Percentiles rank a stretch among this genome's conserved stretches.
These are phyloP conservation scores for Dicerorhinus sumatrensis DNA, from an alignment of 2,113 vertebrate genomes.

Conservation along the genomic window DNA sequence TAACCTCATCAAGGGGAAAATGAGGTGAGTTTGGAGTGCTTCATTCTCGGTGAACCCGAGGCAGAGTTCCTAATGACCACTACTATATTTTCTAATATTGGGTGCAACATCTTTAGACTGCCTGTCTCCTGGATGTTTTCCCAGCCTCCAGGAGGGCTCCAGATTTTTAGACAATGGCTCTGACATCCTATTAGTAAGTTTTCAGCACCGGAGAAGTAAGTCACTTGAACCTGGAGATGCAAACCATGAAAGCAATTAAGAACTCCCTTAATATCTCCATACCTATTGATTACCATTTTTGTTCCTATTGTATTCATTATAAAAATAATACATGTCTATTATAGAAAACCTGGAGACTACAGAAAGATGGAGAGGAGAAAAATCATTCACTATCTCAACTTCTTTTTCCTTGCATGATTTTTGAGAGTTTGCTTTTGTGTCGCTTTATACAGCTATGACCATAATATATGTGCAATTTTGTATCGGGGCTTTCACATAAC, in stretches of 20 bases:
- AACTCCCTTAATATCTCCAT: background rate
- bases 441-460: background rate
- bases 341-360: background rate
- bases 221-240: background rate
- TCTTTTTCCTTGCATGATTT: background rate
- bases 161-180: background rate
- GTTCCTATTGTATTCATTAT: background rate
- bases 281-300: background rate
- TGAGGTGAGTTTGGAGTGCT: background rate
- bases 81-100: slow-evolving; percentile 30
- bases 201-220: background rate
- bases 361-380: background rate
- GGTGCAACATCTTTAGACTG: background rate
- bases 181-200: background rate
- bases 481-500: background rate
- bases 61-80: background rate
- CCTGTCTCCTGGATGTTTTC: background rate
- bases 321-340: background rate
- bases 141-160: background rate
- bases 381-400: background rate
- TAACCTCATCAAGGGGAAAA: slow-evolving; percentile 16
- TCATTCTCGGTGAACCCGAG: background rate
- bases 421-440: slow-evolving; percentile 16
- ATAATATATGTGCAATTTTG: background rate
- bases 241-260: background rate